phyloP scores from a whole-genome alignment of 2,797 vertebrate species.

The Glyptemys insculpta region DNA sequence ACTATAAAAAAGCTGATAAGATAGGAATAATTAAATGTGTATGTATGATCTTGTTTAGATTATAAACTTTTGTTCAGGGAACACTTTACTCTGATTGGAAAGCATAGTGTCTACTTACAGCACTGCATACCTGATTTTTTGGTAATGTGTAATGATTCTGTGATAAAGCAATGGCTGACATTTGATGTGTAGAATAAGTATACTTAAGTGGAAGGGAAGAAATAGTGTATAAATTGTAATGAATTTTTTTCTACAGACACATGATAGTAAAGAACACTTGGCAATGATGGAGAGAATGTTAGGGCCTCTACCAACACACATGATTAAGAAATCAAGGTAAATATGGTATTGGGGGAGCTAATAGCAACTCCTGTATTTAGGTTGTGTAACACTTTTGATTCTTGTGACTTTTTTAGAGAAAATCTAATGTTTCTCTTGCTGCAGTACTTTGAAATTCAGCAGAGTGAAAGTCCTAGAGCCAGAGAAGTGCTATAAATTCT shows the following conservation, averaged over 20 bases:
- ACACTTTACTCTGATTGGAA: neutral
- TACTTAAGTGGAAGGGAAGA: neutral
- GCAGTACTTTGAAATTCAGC: neutral
- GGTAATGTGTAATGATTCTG: neutral
- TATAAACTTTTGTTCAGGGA: neutral
- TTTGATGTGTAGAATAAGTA: neutral
- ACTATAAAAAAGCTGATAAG: neutral
- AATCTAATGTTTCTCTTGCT: fast-evolving
- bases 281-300: conserved; percentile 99
- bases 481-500: neutral
- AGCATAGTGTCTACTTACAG: neutral
- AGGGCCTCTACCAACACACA: conserved; percentile 91
- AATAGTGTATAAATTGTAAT: neutral
- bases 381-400: neutral
- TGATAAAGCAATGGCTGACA: neutral
- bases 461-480: neutral
- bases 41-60: neutral
- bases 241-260: conserved; percentile 85
- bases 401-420: neutral
- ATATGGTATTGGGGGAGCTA: fast-evolving
- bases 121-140: neutral
- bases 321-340: conserved; percentile 95
- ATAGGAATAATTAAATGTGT: neutral
- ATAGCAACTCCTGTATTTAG: neutral
- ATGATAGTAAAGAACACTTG: conserved; percentile 97